Evolutionary conservation across 2,797 vertebrate genomes (phyloP), one percentile per base, ranked within the genome.

Genomic region (Octomys mimax): DNA sequence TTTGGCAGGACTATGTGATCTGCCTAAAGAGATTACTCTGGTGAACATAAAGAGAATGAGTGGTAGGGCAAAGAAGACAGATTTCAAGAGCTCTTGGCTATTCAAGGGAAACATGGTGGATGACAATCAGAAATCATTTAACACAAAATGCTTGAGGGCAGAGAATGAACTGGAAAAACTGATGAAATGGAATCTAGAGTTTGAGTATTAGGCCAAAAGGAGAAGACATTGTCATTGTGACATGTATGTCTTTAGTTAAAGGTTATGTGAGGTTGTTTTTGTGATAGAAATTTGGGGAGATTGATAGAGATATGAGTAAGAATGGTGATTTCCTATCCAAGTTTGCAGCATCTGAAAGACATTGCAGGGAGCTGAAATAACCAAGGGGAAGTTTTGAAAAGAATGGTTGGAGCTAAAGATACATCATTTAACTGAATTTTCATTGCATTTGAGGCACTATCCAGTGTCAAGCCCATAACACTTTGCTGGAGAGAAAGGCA

Each of bases 351-450:
- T 82, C 39, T 93, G 24, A 1, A 89, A 61, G 19, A 84, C 33
- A 36, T 54, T 11, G 9, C 83, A 49, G 24, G 33, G 31, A 77
- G 59, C 75, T 77, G 19, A 64, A 68, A 80, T 71, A 52, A 94
- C 5, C 6, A 78, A 19, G 84, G 0, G 68, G 33, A 87, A 54
- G 28, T 71, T 80, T 31, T 75, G 79, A 75, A 66, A 36, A 75
- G 36, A 94, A 42, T 78, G 9, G 4, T 89, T 90, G 73, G 21
- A 39, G 28, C 3, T 94, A 49, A 57, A 93, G n/a, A 91, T 77
- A 31, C 68, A 88, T 95, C 24, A 62, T 36, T 84, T 89, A 80
- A 93, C 39, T 49, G 24, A 16, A 46, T 73, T 96, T 95, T 86
- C 10, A 42, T 80, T 96, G 21, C 31, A 28, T 39, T 21, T 82